A percentile compares a stretch with the other conserved stretches of the same genome.
Evolutionary conservation across 2,113 vertebrate genomes (phyloP).

Genomic region (Paraplagusia blochii): DNA sequence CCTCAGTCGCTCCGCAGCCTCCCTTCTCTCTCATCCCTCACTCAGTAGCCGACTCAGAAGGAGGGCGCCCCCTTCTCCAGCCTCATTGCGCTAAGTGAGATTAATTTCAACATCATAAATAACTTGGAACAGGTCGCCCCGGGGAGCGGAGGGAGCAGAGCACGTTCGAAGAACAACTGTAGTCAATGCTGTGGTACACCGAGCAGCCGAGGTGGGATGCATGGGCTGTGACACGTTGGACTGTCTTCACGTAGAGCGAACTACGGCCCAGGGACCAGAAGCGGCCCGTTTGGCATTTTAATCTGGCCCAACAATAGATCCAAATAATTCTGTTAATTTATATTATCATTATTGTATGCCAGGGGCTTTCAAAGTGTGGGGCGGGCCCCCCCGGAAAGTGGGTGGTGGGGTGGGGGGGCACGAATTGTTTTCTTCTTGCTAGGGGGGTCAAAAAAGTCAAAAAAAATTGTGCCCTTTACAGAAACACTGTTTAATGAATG

Average conservation of each 20-base stretch:
- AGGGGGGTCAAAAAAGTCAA: too few relatives aligned
- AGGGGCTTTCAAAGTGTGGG: too few relatives aligned
- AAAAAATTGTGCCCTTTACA: too few relatives aligned
- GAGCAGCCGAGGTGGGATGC: conserved; percentile 40
- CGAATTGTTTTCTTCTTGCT: too few relatives aligned
- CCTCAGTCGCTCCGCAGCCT: conserved; percentile 52
- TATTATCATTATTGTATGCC: too few relatives aligned
- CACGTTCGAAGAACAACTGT: conserved; percentile 58
- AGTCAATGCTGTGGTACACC: conserved; percentile 44
- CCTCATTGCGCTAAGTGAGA: conserved; percentile 71
- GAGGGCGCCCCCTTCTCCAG: conserved; percentile 66
- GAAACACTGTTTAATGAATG: conserved; percentile 24
- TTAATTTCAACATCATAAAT: conserved; percentile 80
- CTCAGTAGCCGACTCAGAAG: conserved; percentile 63
- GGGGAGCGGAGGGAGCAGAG: conserved; percentile 45
- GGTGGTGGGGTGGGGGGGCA: too few relatives aligned
- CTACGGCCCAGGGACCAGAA: too few relatives aligned
- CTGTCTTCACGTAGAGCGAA: conserved; percentile 50
- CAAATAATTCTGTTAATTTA: too few relatives aligned
- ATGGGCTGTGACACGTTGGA: conserved; percentile 39
- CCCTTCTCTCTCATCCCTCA: conserved; percentile 60
- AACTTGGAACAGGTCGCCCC: conserved; percentile 66
- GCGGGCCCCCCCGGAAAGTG: too few relatives aligned
- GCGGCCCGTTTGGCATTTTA: too few relatives aligned
- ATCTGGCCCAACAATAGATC: too few relatives aligned